A percentile compares a stretch with the other conserved stretches of the same genome.
These are phyloP conservation scores for Tachycineta bicolor DNA, from an alignment of 2,113 vertebrate genomes.

Conservation along the genomic window DNA sequence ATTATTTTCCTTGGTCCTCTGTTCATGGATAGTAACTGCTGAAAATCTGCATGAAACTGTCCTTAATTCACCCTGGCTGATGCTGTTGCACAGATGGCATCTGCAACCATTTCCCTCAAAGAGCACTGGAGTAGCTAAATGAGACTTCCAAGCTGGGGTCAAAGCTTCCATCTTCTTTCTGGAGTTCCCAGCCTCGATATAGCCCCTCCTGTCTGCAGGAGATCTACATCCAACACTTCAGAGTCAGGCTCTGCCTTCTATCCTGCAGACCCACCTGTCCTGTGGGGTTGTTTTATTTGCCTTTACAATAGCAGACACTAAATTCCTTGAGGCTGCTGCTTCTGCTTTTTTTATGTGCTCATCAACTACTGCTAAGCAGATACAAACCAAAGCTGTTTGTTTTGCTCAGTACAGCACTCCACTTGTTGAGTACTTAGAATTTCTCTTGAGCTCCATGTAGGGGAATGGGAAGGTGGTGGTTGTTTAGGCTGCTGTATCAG, in stretches of 20 bases:
- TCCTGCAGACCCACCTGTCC: background rate
- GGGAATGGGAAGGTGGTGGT: background rate
- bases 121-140: background rate
- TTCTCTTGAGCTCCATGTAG: background rate
- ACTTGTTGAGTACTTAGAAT: background rate
- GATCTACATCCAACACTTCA: background rate
- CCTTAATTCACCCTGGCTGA: conserved; percentile 19
- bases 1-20: background rate
- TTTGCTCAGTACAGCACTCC: background rate
- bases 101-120: background rate
- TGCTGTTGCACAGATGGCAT: conserved; percentile 11
- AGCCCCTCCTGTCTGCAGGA: background rate
- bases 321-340: background rate
- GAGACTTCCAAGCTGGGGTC: background rate
- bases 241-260: background rate
- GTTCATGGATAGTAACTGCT: background rate
- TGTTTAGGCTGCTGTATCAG: background rate
- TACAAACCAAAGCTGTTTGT: background rate
- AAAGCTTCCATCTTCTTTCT: background rate
- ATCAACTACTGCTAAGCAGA: background rate
- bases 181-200: background rate
- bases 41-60: conserved; percentile 24
- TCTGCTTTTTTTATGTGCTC: background rate
- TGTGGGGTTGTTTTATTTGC: background rate
- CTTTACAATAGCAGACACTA: background rate